Percentiles rank a stretch among this genome's conserved stretches.
phyloP scores from a whole-genome alignment of 2,113 vertebrate genomes.

The Reinhardtius hippoglossoides region DNA sequence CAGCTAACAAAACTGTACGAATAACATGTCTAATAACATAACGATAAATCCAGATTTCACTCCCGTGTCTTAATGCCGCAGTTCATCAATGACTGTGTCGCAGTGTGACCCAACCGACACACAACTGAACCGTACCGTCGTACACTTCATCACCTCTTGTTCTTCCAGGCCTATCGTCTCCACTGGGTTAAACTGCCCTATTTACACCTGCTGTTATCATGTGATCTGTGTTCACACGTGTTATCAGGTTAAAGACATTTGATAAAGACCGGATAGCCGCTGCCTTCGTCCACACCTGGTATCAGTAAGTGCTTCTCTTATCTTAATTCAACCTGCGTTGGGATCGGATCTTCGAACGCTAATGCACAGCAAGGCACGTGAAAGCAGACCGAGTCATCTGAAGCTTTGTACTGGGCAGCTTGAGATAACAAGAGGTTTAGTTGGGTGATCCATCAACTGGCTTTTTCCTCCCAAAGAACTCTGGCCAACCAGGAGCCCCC shows the following conservation, averaged over 20 bases:
- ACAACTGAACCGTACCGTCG: constrained; percentile 13
- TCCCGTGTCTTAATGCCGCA: background rate
- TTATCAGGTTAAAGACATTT: background rate
- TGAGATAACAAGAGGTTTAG: background rate
- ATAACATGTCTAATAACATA: constrained; percentile 45
- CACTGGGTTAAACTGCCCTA: background rate
- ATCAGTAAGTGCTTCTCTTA: background rate
- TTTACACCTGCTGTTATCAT: background rate
- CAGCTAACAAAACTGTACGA: constrained; percentile 55
- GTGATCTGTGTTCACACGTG: background rate
- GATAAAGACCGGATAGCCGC: constrained; percentile 2
- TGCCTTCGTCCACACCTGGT: background rate
- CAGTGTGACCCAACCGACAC: constrained; percentile 23
- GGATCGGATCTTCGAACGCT: constrained; percentile 12
- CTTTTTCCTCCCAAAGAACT: too few relatives aligned
- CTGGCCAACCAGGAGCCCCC: too few relatives aligned
- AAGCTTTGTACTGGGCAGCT: background rate
- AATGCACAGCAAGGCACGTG: background rate
- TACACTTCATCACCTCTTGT: background rate
- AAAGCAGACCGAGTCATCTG: background rate
- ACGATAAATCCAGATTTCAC: constrained; percentile 37
- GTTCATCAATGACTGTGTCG: constrained; percentile 3
- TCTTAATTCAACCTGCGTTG: background rate
- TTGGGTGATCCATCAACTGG: background rate
- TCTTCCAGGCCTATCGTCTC: background rate